A percentile compares a stretch with the other conserved stretches of the same genome.
phyloP scores from a whole-genome alignment of 2,113 vertebrate genomes.

The Anhinga rufa region DNA sequence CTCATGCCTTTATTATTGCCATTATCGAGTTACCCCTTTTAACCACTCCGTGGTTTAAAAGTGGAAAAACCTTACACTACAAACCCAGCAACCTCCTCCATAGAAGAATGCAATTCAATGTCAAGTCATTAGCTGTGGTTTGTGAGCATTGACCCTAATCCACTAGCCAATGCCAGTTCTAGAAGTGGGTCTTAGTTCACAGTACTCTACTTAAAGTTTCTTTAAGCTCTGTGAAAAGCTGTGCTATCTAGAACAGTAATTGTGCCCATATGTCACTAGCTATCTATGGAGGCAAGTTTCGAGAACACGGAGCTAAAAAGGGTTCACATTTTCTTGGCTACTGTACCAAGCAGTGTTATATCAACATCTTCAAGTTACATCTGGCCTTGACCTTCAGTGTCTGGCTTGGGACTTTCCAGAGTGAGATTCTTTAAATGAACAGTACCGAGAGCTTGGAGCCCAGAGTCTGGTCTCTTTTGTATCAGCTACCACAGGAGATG shows the following conservation, averaged over 20 bases:
- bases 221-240: neutral
- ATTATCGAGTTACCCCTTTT: neutral
- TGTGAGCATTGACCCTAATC: neutral
- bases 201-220: neutral
- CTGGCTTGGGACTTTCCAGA: neutral
- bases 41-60: neutral
- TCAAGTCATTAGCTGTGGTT: neutral
- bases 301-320: neutral
- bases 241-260: neutral
- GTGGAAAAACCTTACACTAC: neutral
- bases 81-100: neutral
- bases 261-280: neutral
- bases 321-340: slow-evolving; percentile 31
- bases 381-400: slow-evolving; percentile 17
- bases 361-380: slow-evolving; percentile 46
- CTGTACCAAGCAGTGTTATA: neutral
- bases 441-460: neutral
- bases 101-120: neutral
- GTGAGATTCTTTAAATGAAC: neutral
- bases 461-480: neutral
- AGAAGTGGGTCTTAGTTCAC: neutral
- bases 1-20: neutral
- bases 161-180: neutral
- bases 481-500: neutral
- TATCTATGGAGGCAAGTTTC: neutral